A percentile compares a stretch with the other conserved stretches of the same genome.
Evolutionary conservation across 1,140 invertebrate species (phyloP).

Genomic region (Callitettix versicolor): DNA sequence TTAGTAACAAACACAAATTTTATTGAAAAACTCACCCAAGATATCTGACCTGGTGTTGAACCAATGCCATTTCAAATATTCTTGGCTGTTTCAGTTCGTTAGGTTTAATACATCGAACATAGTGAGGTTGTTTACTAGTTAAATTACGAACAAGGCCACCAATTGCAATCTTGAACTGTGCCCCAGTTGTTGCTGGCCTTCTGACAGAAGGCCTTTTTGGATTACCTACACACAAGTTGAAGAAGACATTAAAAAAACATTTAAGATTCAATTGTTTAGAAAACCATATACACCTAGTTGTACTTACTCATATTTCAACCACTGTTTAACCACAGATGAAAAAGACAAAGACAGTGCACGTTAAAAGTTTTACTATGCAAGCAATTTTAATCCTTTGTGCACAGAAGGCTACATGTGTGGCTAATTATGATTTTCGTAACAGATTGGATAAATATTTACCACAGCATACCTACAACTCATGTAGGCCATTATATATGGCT

Average conservation of each 20-base stretch:
- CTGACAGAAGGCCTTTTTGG: constrained; percentile 37
- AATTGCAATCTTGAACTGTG: constrained; percentile 63
- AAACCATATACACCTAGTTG: neutral
- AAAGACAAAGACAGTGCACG: no score
- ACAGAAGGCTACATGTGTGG: no score
- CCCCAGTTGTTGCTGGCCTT: constrained; percentile 58
- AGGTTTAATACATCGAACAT: constrained; percentile 67
- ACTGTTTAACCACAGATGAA: no score
- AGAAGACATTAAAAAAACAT: constrained; percentile 5
- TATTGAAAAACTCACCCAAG: constrained; percentile 45
- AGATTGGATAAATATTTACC: no score
- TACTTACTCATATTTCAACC: neutral
- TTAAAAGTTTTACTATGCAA: no score
- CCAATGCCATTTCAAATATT: constrained; percentile 57
- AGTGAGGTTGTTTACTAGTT: constrained; percentile 62
- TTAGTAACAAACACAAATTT: no score
- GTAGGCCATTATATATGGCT: no score
- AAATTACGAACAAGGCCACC: constrained; percentile 59
- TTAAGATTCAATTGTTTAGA: neutral
- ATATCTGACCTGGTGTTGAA: constrained; percentile 54
- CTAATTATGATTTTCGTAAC: no score
- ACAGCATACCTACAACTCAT: no score
- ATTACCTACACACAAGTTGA: constrained; percentile 34
- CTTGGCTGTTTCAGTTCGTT: constrained; percentile 62
- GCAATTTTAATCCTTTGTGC: no score